Evolutionary conservation across 2,888 invertebrate species (phyloP), one percentile per base, ranked within the genome.

Genomic region (Chrysodeixis includens): DNA sequence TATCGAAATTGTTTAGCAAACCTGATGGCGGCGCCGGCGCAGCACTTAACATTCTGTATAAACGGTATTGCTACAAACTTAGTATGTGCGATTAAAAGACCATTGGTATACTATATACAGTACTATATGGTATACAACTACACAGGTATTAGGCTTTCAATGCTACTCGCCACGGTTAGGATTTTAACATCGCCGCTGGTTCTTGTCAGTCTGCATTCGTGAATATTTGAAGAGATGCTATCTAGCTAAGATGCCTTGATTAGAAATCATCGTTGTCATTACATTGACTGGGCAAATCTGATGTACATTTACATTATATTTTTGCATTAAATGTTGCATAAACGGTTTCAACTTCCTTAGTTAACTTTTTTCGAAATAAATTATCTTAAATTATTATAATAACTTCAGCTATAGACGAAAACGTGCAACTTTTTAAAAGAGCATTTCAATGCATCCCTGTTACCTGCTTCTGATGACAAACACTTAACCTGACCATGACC

Each of bases 401-500:
- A n/a, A n/a, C n/a, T n/a, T n/a, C n/a, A n/a, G n/a, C n/a, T n/a
- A n/a, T n/a, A n/a, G n/a, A n/a, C n/a, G n/a, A n/a, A n/a, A n/a
- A n/a, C n/a, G n/a, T n/a, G 32, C 10, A 8, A 32, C 12, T 32
- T 9, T 5, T 9, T 32, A 32, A 32, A 32, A 2, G 32, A 2
- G 12, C 9, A 9, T 9, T 3, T 30, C 7, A 30, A 1, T 30
- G 4, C 7, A 30, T 30, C 30, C 3, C 32, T 32, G 10, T 10
- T 10, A 2, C 9, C 9, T 14, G 14, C 14, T 14, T 35, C 32
- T 35, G 53, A 46, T 72, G 30, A 61, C 62, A 75, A 73, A 80
- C 70, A 71, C 77, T 77, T 44, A 53, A 46, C 53, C 20, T 54
- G 71, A 54, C 80, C 78, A 57, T 78, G 80, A 77, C 71, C 66